Percentiles rank a stretch among this genome's conserved stretches.
These are phyloP conservation scores for Sphinx pinastri DNA, from an alignment of 2,888 invertebrate species.

Conservation along the genomic window DNA sequence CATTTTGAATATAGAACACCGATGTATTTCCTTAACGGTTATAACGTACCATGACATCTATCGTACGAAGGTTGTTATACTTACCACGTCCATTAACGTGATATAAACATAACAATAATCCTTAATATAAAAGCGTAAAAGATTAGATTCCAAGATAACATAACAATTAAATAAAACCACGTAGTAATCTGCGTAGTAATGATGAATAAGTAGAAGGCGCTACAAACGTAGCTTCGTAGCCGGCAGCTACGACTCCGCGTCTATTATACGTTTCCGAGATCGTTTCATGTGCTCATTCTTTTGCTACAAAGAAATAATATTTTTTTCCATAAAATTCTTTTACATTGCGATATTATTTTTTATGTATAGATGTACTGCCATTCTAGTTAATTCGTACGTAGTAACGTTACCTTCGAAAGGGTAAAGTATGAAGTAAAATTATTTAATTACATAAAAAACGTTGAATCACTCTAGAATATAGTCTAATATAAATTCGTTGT, in stretches of 20 bases:
- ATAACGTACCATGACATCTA: no score
- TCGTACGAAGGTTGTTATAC: no score
- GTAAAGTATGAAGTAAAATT: background rate
- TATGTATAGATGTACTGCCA: background rate
- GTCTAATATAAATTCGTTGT: no score
- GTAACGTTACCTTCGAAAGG: background rate
- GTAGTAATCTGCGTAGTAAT: conserved; percentile 20
- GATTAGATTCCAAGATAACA: background rate
- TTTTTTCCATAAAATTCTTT: conserved; percentile 7
- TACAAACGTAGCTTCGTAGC: conserved; percentile 25
- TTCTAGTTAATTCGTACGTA: background rate
- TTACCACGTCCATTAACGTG: no score
- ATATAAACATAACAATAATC: no score
- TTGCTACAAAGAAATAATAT: conserved; percentile 17
- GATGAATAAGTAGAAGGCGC: conserved; percentile 21
- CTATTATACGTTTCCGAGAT: conserved; percentile 18
- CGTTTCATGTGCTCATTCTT: conserved; percentile 22
- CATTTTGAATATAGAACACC: no score
- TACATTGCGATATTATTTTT: background rate
- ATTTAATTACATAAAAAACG: background rate
- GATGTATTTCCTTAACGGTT: no score
- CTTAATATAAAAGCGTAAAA: no score
- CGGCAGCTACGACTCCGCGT: conserved; percentile 20
- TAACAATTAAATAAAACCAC: conserved; percentile 16
- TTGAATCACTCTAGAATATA: background rate